A percentile compares a stretch with the other conserved stretches of the same genome.
These are phyloP conservation scores for Nanorana parkeri DNA, from an alignment of 2,113 vertebrate genomes.

Conservation along the genomic window DNA sequence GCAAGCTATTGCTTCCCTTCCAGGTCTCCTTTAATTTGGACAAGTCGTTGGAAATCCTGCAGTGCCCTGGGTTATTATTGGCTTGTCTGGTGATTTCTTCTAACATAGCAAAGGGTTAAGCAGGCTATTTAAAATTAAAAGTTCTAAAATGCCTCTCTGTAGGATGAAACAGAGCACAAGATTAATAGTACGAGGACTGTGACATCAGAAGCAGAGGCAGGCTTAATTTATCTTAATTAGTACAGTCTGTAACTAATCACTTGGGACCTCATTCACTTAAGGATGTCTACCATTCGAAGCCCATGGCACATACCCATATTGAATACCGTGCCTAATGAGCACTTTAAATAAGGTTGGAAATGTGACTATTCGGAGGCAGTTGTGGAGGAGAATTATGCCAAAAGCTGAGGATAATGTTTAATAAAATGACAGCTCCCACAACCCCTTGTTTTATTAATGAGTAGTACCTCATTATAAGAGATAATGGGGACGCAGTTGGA, in stretches of 20 bases:
- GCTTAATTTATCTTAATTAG: conserved; percentile 58
- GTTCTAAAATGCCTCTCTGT: conserved; percentile 40
- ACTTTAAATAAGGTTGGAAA: conserved; percentile 56
- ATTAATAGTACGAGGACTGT: conserved; percentile 47
- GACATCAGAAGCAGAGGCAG: conserved; percentile 57
- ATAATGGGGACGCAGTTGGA: conserved; percentile 56
- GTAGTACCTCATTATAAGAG: conserved; percentile 55
- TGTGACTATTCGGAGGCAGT: conserved; percentile 42
- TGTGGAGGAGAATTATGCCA: conserved; percentile 30
- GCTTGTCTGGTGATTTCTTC: not conserved
- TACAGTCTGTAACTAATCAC: conserved; percentile 57
- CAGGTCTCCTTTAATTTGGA: too few species aligned
- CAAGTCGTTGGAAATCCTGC: too few species aligned
- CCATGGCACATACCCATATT: conserved; percentile 50
- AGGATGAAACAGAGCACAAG: conserved; percentile 50
- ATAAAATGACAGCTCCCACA: conserved; percentile 56
- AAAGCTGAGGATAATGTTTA: conserved; percentile 50
- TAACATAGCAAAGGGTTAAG: conserved; percentile 25
- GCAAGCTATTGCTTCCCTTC: too few species aligned
- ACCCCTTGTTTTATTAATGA: conserved; percentile 57
- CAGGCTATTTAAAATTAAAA: not conserved
- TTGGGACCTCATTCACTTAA: conserved; percentile 58
- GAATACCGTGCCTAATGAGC: conserved; percentile 55
- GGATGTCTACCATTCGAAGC: conserved; percentile 49
- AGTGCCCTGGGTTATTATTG: not conserved